Evolutionary conservation across 2,888 invertebrate genomes (phyloP).

Genomic region (Xylota sylvarum): DNA sequence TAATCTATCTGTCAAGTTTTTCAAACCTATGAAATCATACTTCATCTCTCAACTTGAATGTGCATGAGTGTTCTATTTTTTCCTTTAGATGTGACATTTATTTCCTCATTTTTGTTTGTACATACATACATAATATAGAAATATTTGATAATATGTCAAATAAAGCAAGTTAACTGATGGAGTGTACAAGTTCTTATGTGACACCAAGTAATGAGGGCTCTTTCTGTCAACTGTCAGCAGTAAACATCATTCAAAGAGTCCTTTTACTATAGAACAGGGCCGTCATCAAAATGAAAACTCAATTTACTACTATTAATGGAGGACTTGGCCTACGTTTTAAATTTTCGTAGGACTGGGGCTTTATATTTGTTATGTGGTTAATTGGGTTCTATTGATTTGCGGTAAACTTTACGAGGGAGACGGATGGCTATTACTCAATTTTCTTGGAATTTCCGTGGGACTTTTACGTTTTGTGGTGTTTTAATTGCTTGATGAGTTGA

Average conservation of each 20-base stretch:
- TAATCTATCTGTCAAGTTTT: constrained; percentile 46
- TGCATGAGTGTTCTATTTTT: constrained; percentile 63
- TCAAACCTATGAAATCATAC: constrained; percentile 50
- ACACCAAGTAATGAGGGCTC: constrained; percentile 13
- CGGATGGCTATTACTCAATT: constrained; percentile 8
- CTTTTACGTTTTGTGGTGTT: constrained; percentile 9
- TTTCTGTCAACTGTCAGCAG: constrained; percentile 31
- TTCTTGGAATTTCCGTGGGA: constrained; percentile 1
- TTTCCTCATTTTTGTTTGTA: constrained; percentile 22
- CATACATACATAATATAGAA: background rate
- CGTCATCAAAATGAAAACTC: constrained; percentile 13
- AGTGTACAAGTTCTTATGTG: constrained; percentile 13
- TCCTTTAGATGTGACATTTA: constrained; percentile 28
- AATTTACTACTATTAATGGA: background rate
- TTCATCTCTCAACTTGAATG: constrained; percentile 74
- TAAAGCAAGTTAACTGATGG: background rate
- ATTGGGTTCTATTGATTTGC: constrained; percentile 34
- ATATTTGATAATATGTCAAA: background rate
- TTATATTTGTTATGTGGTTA: constrained; percentile 33
- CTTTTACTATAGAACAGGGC: background rate
- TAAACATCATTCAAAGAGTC: constrained; percentile 10
- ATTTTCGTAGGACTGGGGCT: background rate
- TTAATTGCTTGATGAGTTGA: constrained; percentile 45
- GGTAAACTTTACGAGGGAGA: constrained; percentile 4
- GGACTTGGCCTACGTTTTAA: background rate